Evolutionary conservation across 2,888 invertebrate species (phyloP).

Genomic region (Tiliacea citrago): DNA sequence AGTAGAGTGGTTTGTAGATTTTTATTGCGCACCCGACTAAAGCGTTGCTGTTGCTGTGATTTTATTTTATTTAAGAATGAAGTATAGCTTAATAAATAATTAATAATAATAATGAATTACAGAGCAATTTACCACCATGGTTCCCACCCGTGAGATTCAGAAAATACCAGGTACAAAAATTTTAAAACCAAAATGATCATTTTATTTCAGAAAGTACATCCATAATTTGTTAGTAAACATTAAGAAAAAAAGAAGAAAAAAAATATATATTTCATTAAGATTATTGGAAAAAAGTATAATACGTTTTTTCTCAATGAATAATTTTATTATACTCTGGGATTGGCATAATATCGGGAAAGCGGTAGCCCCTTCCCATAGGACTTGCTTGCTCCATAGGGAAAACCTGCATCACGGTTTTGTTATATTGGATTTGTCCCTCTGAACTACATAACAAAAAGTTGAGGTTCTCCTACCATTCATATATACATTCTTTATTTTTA

Average conservation of each 20-base stretch:
- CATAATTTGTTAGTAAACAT: too few relatives aligned
- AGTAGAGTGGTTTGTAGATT: conserved; percentile 55
- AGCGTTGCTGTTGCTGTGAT: neutral
- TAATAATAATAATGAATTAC: too few relatives aligned
- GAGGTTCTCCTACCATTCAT: neutral
- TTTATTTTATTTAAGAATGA: neutral
- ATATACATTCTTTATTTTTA: neutral
- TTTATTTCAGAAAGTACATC: too few relatives aligned
- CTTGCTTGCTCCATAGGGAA: neutral
- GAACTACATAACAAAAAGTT: neutral
- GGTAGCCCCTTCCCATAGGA: neutral
- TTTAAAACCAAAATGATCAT: too few relatives aligned
- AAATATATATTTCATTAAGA: too few relatives aligned
- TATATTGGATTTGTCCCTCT: neutral
- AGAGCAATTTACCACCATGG: too few relatives aligned
- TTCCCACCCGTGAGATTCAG: too few relatives aligned
- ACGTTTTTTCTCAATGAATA: neutral
- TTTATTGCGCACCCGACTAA: conserved; percentile 25
- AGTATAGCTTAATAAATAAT: neutral
- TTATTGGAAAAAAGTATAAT: neutral
- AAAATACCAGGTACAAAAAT: too few relatives aligned
- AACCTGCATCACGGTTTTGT: neutral
- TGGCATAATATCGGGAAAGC: neutral
- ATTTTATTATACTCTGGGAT: neutral
- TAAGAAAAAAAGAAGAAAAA: too few relatives aligned